Base-by-base conservation (phyloP, 2,797 vertebrate genomes). In the Gallinago stenura region DNA sequence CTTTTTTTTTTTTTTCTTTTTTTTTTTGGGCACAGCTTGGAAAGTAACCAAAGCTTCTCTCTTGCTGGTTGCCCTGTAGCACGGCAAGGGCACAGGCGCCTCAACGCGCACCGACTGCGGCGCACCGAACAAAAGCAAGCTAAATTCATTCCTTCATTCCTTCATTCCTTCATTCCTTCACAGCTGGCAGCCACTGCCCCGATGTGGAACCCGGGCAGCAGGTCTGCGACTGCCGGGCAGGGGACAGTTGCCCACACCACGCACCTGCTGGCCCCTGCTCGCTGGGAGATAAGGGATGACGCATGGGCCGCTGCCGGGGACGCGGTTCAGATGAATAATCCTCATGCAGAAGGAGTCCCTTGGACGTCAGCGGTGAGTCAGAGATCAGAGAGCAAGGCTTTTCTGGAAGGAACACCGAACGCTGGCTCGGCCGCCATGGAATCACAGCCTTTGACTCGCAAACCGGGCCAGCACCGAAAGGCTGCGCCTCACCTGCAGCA, bases 31-130 rank as follows among this genome's bases (percentile, higher is more conserved):
- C 66, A 82, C 91, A 61, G 86, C 91, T 96, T 75, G 90, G 94
- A 61, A 92, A 92, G 84, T 85, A 97, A 89, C 68, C 28, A 65
- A 48, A 88, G 94, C 72, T 88, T 77, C 84, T 87, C 69, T 90
- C 71, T 84, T 16, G 16, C 60, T 3, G 12, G 69, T 84, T 71
- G 72, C 53, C 73, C 30, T 57, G 68, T 7, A 78, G 92, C 39
- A 79, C 14, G 19, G 54, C 4, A 5, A 64, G 78, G 83, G 75
- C 30, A 60, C 8, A 15, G 76, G 53, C 85, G 57, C 31, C 69
- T 61, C 75, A 45, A 21, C 5, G 20, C 3, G 39, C 94, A 85
- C 75, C 85, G 68, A 4, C 65, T 16, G 7, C 4, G 4, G 64
- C 13, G 2, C 24, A 30, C 33, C 14, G 10, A 64, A 70, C 33